These are phyloP conservation scores for Uloborus plumipes DNA, from an alignment of 2,888 invertebrate genomes.

Conservation along the genomic window DNA sequence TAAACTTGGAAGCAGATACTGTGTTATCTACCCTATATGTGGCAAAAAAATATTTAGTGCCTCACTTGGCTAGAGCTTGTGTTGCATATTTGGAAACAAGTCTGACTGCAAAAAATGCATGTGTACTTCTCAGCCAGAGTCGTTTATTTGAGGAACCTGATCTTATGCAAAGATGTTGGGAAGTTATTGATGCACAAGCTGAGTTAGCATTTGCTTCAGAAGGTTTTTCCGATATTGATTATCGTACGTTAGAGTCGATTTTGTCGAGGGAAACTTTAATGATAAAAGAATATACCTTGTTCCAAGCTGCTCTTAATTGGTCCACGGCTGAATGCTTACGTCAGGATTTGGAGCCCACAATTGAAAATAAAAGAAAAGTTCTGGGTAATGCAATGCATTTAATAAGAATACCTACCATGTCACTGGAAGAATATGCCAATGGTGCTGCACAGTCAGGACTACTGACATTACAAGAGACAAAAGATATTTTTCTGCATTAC, in stretches of 20 bases:
- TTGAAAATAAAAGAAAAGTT: slow-evolving; percentile 77
- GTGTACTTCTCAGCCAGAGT: slow-evolving; percentile 93
- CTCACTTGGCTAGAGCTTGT: slow-evolving; percentile 92
- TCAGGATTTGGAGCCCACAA: slow-evolving; percentile 84
- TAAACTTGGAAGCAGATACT: slow-evolving; percentile 93
- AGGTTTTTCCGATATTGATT: slow-evolving; percentile 95
- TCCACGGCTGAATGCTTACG: slow-evolving; percentile 90
- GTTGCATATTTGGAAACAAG: slow-evolving; percentile 95
- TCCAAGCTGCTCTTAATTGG: slow-evolving; percentile 94
- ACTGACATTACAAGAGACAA: slow-evolving; percentile 91
- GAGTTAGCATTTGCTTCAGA: slow-evolving; percentile 96
- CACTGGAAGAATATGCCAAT: slow-evolving; percentile 92
- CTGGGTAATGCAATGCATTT: slow-evolving; percentile 82
- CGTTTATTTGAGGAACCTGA: slow-evolving; percentile 96
- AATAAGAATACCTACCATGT: slow-evolving; percentile 94
- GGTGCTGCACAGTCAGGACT: slow-evolving; percentile 94
- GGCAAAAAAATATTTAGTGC: slow-evolving; percentile 97
- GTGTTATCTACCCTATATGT: slow-evolving; percentile 94
- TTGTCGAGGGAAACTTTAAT: slow-evolving; percentile 93
- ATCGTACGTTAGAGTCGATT: slow-evolving; percentile 91
- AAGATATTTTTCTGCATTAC: slow-evolving; percentile 94
- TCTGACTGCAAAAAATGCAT: slow-evolving; percentile 95
- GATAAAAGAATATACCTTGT: slow-evolving; percentile 84
- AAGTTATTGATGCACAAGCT: slow-evolving; percentile 97
- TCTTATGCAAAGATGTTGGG: slow-evolving; percentile 96